phyloP scores from a whole-genome alignment of 2,113 vertebrate species.

The Gallinago undulata region DNA sequence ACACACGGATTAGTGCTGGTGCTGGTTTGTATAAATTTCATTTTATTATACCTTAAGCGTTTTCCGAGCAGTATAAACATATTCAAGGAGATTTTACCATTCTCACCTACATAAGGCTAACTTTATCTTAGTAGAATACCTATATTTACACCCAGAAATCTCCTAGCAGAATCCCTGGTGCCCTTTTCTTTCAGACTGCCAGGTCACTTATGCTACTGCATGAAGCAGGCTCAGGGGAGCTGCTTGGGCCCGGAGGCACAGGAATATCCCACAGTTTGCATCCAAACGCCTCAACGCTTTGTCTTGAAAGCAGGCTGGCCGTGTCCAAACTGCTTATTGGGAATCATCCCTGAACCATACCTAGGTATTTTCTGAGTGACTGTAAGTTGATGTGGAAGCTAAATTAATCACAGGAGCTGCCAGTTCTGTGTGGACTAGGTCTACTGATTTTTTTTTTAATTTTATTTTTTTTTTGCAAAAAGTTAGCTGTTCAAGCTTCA shows the following conservation, averaged over 20 bases:
- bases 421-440: neutral
- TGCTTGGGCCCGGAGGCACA: neutral
- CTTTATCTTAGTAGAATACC: neutral
- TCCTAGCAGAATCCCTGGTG: neutral
- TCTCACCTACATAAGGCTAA: neutral
- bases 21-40: neutral
- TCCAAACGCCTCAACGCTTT: neutral
- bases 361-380: neutral
- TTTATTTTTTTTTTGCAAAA: neutral
- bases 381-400: neutral
- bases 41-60: neutral
- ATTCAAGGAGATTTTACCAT: neutral
- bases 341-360: neutral
- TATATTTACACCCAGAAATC: neutral
- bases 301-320: neutral
- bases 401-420: neutral
- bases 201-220: accelerated
- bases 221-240: neutral
- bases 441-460: neutral
- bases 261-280: neutral
- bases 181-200: neutral
- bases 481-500: neutral
- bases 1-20: neutral
- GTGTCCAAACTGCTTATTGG: neutral
- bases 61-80: neutral